Percentiles rank a stretch among this genome's conserved stretches.
These are phyloP conservation scores for Palaemon carinicauda DNA, from an alignment of 1,140 invertebrate species.

Conservation along the genomic window DNA sequence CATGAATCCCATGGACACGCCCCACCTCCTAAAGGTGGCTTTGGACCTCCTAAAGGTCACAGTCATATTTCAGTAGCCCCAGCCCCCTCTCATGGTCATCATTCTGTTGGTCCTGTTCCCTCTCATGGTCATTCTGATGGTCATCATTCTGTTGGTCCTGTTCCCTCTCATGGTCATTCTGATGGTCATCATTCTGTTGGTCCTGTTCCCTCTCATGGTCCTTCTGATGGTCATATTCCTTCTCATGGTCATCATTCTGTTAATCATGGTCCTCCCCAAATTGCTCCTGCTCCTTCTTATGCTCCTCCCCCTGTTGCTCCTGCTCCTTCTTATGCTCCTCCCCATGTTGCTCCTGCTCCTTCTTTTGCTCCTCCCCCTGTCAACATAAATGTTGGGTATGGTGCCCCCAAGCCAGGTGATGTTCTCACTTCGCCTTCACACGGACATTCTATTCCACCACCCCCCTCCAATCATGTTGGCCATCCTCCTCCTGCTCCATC, in stretches of 20 bases:
- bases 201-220: no score
- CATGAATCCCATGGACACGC: no score
- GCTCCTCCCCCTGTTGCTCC: neutral
- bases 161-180: no score
- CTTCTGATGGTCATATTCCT: no score
- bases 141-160: no score
- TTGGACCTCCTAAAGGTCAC: neutral
- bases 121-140: neutral
- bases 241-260: no score
- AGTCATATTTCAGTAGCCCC: neutral
- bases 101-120: no score
- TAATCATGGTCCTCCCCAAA: neutral
- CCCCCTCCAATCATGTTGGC: no score
- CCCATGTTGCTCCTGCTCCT: neutral
- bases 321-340: no score
- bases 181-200: no score
- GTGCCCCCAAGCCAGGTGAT: constrained; percentile 8
- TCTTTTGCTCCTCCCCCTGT: neutral
- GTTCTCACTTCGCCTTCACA: neutral
- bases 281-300: neutral
- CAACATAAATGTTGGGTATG: neutral
- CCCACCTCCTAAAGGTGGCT: neutral
- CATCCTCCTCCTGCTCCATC: neutral
- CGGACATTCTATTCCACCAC: neutral
- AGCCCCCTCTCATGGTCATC: no score